A percentile compares a stretch with the other conserved stretches of the same genome.
These are phyloP conservation scores for Chironomus riparius DNA, from an alignment of 2,888 invertebrate species.

Conservation along the genomic window DNA sequence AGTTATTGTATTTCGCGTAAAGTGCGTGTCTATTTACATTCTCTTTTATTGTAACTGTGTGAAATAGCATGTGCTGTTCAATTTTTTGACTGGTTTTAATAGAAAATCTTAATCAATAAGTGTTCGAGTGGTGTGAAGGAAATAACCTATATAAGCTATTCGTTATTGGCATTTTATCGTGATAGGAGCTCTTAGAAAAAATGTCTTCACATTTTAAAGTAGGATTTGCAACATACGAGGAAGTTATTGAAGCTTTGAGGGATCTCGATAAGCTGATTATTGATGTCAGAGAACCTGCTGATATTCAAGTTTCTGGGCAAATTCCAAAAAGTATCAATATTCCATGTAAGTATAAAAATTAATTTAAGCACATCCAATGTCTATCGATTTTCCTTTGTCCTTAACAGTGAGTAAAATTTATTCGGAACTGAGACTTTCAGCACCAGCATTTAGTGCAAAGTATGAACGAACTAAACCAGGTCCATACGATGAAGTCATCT, in stretches of 20 bases:
- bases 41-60: neutral
- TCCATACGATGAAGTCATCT: constrained; percentile 51
- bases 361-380: neutral
- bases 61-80: neutral
- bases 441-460: constrained; percentile 38
- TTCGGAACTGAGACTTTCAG: constrained; percentile 35
- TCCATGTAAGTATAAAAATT: constrained; percentile 47
- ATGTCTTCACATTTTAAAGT: neutral
- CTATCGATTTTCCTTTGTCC: neutral
- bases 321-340: constrained; percentile 69
- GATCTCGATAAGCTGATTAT: constrained; percentile 51
- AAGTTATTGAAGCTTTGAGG: constrained; percentile 44
- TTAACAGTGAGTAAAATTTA: constrained; percentile 30
- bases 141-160: neutral
- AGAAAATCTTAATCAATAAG: neutral
- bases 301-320: constrained; percentile 55
- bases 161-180: neutral
- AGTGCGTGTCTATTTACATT: neutral
- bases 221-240: constrained; percentile 34
- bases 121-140: neutral
- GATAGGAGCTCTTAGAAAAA: neutral
- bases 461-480: constrained; percentile 49
- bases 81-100: neutral
- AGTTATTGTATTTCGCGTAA: neutral
- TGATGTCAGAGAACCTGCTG: constrained; percentile 67